phyloP scores from a whole-genome alignment of 2,113 vertebrate species.

The Xenopus borealis region DNA sequence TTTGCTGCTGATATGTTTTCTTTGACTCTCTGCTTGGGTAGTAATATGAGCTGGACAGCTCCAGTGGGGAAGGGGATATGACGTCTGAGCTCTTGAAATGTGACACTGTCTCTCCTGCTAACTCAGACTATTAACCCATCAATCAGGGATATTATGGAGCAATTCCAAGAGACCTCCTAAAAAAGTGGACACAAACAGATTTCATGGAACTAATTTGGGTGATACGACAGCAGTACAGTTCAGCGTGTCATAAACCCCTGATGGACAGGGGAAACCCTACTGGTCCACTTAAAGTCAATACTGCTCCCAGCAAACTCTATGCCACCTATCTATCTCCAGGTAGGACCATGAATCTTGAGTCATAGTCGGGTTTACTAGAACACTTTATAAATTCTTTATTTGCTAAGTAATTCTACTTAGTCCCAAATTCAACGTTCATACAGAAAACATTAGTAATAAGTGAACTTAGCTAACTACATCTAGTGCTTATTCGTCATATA shows the following conservation, averaged over 20 bases:
- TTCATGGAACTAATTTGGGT: constrained; percentile 20
- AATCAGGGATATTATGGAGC: constrained; percentile 33
- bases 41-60: constrained; percentile 43
- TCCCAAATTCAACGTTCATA: too few relatives aligned
- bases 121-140: constrained; percentile 40
- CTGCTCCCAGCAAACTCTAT: too few relatives aligned
- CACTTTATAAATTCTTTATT: too few relatives aligned
- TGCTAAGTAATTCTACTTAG: too few relatives aligned
- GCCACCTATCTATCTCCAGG: too few relatives aligned
- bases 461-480: too few relatives aligned
- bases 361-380: too few relatives aligned
- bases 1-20: constrained; percentile 39
- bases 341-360: too few relatives aligned
- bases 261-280: neutral
- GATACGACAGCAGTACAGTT: constrained; percentile 28
- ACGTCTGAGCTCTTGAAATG: constrained; percentile 44
- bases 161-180: constrained; percentile 32
- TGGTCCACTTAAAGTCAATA: too few relatives aligned
- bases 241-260: neutral
- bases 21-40: constrained; percentile 33
- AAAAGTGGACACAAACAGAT: constrained; percentile 32
- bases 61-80: constrained; percentile 42
- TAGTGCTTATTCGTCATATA: too few relatives aligned
- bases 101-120: constrained; percentile 40
- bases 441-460: too few relatives aligned